Conservation (phyloP, 2,113 vertebrate species). For the Neotragus moschatus region DNA sequence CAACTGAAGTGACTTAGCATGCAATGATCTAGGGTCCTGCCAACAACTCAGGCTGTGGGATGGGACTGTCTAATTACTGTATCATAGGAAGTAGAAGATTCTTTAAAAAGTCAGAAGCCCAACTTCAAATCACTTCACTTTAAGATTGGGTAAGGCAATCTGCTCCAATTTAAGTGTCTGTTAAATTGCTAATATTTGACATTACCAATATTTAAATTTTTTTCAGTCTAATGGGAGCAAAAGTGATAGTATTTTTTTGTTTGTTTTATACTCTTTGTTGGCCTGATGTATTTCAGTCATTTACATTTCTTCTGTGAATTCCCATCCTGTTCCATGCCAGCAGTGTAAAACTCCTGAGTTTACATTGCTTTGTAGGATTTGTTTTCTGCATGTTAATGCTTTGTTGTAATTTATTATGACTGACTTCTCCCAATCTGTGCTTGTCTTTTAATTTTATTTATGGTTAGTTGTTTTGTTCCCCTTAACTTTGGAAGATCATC, state of each 20-base stretch:
- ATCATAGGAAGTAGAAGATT: not conserved
- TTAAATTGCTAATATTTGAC: not conserved
- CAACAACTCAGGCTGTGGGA: not conserved
- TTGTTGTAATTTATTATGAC: not conserved
- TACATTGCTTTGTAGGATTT: not conserved
- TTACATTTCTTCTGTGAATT: not conserved
- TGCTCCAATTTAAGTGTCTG: not conserved
- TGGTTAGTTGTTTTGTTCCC: not conserved
- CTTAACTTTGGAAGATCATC: slow-evolving; percentile 30
- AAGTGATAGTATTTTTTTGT: not conserved
- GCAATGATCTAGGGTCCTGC: not conserved
- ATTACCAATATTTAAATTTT: not conserved
- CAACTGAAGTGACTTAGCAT: not conserved
- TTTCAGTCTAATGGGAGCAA: not conserved
- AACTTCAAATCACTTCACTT: not conserved
- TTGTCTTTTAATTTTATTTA: slow-evolving; percentile 20
- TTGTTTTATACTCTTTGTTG: not conserved
- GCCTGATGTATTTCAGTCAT: not conserved
- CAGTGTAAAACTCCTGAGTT: not conserved
- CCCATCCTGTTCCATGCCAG: not conserved
- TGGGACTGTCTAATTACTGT: not conserved
- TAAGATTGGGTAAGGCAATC: not conserved
- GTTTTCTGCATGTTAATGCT: not conserved
- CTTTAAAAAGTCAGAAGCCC: not conserved
- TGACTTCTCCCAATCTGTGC: not conserved